Base-by-base conservation (phyloP, 2,888 invertebrate genomes). In the Masnerella sp. region DNA sequence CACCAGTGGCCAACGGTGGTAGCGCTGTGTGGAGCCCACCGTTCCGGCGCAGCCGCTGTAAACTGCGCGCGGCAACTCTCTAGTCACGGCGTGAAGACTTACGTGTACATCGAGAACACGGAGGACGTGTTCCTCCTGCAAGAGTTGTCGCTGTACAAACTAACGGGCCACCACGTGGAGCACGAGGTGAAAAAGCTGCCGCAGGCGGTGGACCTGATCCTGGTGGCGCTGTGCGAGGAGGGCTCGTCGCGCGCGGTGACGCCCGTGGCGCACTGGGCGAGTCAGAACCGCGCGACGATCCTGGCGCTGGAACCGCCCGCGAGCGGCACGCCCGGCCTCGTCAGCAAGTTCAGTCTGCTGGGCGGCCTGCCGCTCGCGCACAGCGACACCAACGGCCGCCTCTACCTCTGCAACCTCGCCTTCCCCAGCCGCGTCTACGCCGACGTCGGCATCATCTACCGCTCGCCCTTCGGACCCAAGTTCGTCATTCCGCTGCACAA, bases 1-100 rank as follows among this genome's bases (percentile, higher is more conserved):
- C 97, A 97, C 88, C 97, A 97, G 88, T 91, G 92, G 90, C 96
- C 96, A 58, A 91, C 91, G 43, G 94, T 95, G 47, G 93, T 93
- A 59, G 92, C 94, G 72, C 89, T 96, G 68, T 92, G 92, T 81
- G 92, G 92, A 47, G 90, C 93, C 22, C 93, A 94, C 87, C 89
- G 89, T 82, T 90, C 90, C 67, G 91, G 91, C 70, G 92, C 92
- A 47, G 90, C 93, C 52, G 96, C 93, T 17, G 90, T 95, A 12
- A 92, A 92, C 80, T 92, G 93, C 51, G 94, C 93, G 22, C 91
- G 96, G 9, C 94, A 96, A 86, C 90, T 96, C 77, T 92, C 94
- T 56, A 92, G 94, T 82, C 96, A 96, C 87, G 95, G 95, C 51
- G 93, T 95, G 0, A 91, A 91, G 75, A 93, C 93, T 0, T 88